Evolutionary conservation across 2,888 invertebrate species (phyloP).

Genomic region (Hyppa rectilinea): DNA sequence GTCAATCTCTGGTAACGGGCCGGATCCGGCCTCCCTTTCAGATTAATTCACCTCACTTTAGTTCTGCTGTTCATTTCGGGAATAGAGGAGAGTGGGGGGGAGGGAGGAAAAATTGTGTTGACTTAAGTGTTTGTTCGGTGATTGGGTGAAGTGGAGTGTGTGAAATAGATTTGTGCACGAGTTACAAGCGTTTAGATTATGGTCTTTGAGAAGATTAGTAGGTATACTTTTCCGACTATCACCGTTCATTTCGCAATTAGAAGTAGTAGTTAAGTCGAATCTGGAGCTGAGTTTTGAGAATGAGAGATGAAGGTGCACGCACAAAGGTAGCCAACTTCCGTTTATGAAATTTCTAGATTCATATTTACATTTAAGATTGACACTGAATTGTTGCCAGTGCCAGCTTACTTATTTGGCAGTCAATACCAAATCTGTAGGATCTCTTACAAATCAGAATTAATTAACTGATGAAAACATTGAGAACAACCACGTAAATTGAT

Average conservation of each 20-base stretch:
- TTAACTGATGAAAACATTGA: not conserved
- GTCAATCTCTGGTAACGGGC: constrained; percentile 65
- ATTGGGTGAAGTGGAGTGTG: constrained; percentile 37
- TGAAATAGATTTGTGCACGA: constrained; percentile 26
- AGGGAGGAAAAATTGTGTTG: constrained; percentile 46
- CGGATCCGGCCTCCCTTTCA: constrained; percentile 57
- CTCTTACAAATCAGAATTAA: too few species aligned
- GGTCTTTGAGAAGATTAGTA: not conserved
- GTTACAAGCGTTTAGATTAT: not conserved
- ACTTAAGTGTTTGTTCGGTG: constrained; percentile 38
- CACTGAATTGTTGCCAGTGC: too few species aligned
- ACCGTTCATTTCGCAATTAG: not conserved
- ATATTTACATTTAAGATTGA: too few species aligned
- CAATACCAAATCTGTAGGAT: too few species aligned
- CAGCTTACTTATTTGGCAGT: too few species aligned
- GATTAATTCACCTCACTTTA: constrained; percentile 67
- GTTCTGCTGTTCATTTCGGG: constrained; percentile 64
- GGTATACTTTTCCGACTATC: not conserved
- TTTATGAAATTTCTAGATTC: too few species aligned
- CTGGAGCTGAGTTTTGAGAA: too few species aligned
- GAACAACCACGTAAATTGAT: too few species aligned
- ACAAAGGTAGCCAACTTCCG: too few species aligned
- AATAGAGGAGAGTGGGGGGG: constrained; percentile 10
- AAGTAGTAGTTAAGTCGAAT: too few species aligned
- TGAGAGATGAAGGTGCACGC: too few species aligned